These are phyloP conservation scores for Vimba vimba DNA, from an alignment of 2,113 vertebrate species.

Conservation along the genomic window DNA sequence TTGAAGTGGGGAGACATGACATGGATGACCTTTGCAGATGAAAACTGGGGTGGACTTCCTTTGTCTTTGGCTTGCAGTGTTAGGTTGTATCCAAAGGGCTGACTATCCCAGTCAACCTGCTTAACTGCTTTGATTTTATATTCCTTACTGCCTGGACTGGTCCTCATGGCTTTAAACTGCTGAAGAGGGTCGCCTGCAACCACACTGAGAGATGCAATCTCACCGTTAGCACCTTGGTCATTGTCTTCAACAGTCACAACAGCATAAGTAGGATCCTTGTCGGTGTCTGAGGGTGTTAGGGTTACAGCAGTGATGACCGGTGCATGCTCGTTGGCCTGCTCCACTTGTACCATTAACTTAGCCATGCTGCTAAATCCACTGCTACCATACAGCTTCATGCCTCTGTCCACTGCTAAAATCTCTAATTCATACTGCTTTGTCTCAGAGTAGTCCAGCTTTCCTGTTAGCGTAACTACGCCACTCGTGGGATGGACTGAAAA, in stretches of 20 bases:
- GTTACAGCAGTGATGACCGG: slow-evolving; percentile 86
- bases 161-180: slow-evolving; percentile 88
- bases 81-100: slow-evolving; percentile 93
- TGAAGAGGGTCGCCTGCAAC: slow-evolving; percentile 91
- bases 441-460: slow-evolving; percentile 87
- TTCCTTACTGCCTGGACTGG: slow-evolving; percentile 90
- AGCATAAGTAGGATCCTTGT: slow-evolving; percentile 87
- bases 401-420: slow-evolving; percentile 93
- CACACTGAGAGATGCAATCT: slow-evolving; percentile 90
- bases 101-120: slow-evolving; percentile 87
- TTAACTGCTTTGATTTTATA: slow-evolving; percentile 89
- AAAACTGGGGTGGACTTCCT: slow-evolving; percentile 90
- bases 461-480: slow-evolving; percentile 88
- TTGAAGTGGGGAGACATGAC: slow-evolving; percentile 87
- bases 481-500: slow-evolving; percentile 97
- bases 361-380: slow-evolving; percentile 98
- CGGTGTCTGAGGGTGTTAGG: slow-evolving; percentile 80
- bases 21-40: slow-evolving; percentile 87
- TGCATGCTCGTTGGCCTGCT: slow-evolving; percentile 89
- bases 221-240: slow-evolving; percentile 89
- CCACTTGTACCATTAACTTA: slow-evolving; percentile 86
- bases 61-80: slow-evolving; percentile 97
- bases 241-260: slow-evolving; percentile 89
- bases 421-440: slow-evolving; percentile 88
- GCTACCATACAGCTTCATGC: slow-evolving; percentile 95